phyloP scores from a whole-genome alignment of 2,797 vertebrate species.

The Hippopotamyrus pictus region DNA sequence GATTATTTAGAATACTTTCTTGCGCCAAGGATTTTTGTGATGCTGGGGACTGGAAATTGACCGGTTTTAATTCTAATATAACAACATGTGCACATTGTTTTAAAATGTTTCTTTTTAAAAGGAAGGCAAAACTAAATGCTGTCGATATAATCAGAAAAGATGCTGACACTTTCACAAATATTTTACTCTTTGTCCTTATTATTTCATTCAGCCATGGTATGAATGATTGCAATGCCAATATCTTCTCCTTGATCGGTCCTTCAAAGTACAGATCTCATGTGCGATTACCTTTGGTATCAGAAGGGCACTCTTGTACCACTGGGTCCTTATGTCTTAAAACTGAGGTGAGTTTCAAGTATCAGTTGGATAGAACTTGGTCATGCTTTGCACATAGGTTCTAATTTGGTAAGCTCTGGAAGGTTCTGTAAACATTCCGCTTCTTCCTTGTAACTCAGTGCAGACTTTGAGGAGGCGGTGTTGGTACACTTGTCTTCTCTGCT shows the following conservation, averaged over 20 bases:
- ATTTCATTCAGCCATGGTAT: background rate
- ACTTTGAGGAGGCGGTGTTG: slow-evolving; percentile 22
- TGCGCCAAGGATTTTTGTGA: background rate
- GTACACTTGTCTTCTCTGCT: slow-evolving; percentile 13
- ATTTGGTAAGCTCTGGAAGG: background rate
- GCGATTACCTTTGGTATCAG: background rate
- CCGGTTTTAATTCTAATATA: background rate
- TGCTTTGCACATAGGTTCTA: background rate
- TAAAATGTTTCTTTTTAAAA: background rate
- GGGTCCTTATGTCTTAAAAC: background rate
- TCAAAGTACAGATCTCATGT: background rate
- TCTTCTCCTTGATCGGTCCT: background rate
- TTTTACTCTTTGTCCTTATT: background rate
- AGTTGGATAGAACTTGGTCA: background rate
- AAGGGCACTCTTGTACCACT: background rate
- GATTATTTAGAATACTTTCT: background rate
- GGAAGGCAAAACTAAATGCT: background rate
- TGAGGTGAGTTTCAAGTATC: background rate
- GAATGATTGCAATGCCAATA: background rate
- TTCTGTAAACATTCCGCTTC: background rate
- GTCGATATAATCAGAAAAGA: background rate
- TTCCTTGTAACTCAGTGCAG: background rate
- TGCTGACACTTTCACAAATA: background rate
- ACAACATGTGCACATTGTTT: background rate
- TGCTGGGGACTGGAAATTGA: background rate